These are phyloP conservation scores for Bettongia penicillata DNA, from an alignment of 2,113 vertebrate genomes.

Conservation along the genomic window DNA sequence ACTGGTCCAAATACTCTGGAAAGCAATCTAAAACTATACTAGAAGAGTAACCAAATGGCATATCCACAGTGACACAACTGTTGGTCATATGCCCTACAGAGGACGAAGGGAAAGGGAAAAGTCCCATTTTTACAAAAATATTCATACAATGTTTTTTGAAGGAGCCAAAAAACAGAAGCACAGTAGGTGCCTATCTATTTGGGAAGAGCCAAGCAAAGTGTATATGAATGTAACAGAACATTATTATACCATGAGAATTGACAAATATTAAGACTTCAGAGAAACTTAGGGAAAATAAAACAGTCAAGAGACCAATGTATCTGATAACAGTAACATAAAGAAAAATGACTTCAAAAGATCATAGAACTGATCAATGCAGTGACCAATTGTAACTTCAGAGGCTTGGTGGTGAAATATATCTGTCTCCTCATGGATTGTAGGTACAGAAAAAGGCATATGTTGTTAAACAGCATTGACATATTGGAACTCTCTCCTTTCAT, in stretches of 20 bases:
- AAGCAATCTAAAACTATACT: not conserved
- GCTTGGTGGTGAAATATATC: not conserved
- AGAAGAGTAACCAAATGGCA: not conserved
- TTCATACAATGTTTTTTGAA: not conserved
- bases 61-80: not conserved
- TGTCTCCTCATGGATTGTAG: not conserved
- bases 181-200: not conserved
- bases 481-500: not conserved
- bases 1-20: not conserved
- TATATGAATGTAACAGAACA: not conserved
- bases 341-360: not conserved
- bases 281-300: not conserved
- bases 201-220: not conserved
- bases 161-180: not conserved
- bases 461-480: not conserved
- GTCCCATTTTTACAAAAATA: not conserved
- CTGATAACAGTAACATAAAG: not conserved
- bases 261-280: not conserved
- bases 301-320: not conserved
- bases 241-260: not conserved
- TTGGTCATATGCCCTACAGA: not conserved
- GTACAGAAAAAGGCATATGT: not conserved
- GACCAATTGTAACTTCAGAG: not conserved
- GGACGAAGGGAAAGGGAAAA: not conserved
- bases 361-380: not conserved